Percentiles rank a stretch among this genome's conserved stretches.
These are phyloP conservation scores for Zygogramma bicolorata DNA, from an alignment of 2,888 invertebrate genomes.

Conservation along the genomic window DNA sequence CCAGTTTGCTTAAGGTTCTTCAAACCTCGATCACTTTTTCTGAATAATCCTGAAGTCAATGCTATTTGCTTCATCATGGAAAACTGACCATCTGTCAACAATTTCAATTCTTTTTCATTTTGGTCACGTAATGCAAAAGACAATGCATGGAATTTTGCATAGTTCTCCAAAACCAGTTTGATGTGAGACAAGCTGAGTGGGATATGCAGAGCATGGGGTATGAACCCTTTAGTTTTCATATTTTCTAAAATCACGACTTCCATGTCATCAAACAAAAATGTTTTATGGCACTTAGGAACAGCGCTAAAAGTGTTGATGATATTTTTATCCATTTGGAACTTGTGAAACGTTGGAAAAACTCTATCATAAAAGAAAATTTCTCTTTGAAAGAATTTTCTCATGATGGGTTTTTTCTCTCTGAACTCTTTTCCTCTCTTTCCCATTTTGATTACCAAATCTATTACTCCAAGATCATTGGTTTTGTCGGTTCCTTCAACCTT, in stretches of 20 bases:
- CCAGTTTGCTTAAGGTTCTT: not conserved
- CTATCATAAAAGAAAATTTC: conserved; percentile 34
- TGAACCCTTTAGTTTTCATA: conserved; percentile 32
- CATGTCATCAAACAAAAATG: conserved; percentile 8
- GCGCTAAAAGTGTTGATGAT: conserved; percentile 10
- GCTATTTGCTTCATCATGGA: not conserved
- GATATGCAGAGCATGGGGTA: conserved; percentile 17
- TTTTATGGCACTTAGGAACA: conserved; percentile 33
- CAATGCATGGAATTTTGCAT: conserved; percentile 41
- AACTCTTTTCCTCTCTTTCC: conserved; percentile 24
- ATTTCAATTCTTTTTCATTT: conserved; percentile 21
- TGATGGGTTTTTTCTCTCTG: not conserved
- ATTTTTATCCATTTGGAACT: conserved; percentile 27
- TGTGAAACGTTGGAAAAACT: conserved; percentile 29
- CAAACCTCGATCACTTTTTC: not conserved
- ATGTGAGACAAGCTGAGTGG: conserved; percentile 32
- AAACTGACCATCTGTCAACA: not conserved
- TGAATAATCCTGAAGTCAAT: not conserved
- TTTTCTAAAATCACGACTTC: conserved; percentile 36
- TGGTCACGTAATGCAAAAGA: conserved; percentile 38
- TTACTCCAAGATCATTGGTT: not conserved
- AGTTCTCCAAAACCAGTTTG: conserved; percentile 26
- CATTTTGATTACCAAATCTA: conserved; percentile 35
- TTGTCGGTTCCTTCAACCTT: conserved; percentile 24
- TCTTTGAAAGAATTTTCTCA: conserved; percentile 17